Conservation (phyloP, 2,797 vertebrate species). For the Pelochelys cantorii region DNA sequence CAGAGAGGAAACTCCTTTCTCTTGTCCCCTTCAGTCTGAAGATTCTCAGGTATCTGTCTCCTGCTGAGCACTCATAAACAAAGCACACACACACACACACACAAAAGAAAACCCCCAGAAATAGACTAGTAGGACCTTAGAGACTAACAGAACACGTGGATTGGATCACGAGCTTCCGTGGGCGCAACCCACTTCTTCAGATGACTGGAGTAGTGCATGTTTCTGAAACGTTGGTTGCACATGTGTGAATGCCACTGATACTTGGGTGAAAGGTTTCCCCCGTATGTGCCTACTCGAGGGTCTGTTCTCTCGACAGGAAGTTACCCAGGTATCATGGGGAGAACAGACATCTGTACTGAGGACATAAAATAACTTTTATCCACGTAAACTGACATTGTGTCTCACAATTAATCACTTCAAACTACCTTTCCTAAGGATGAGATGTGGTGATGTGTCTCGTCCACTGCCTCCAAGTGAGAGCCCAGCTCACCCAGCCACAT, state of each 20-base stretch:
- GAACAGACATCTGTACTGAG: not conserved
- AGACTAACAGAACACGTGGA: too few species aligned
- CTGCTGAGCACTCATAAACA: not conserved
- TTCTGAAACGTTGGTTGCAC: not conserved
- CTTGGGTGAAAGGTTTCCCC: not conserved
- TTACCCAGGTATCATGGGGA: not conserved
- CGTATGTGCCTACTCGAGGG: not conserved
- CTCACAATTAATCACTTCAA: not conserved
- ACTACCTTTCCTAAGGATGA: not conserved
- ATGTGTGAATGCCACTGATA: not conserved
- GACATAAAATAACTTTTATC: not conserved
- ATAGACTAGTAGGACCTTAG: too few species aligned
- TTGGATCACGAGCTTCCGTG: too few species aligned
- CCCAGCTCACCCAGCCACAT: fast-evolving
- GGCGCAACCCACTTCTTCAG: too few species aligned
- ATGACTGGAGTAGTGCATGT: not conserved
- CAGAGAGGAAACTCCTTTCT: not conserved
- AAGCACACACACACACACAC: too few species aligned
- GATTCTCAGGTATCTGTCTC: not conserved
- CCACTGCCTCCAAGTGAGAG: not conserved
- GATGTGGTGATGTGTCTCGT: not conserved
- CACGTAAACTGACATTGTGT: not conserved
- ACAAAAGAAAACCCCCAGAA: too few species aligned
- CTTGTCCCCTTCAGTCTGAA: not conserved
- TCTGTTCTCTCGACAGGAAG: not conserved